A percentile compares a stretch with the other conserved stretches of the same genome.
phyloP scores from a whole-genome alignment of 2,113 vertebrate species.

The Microcebus jonahi region DNA sequence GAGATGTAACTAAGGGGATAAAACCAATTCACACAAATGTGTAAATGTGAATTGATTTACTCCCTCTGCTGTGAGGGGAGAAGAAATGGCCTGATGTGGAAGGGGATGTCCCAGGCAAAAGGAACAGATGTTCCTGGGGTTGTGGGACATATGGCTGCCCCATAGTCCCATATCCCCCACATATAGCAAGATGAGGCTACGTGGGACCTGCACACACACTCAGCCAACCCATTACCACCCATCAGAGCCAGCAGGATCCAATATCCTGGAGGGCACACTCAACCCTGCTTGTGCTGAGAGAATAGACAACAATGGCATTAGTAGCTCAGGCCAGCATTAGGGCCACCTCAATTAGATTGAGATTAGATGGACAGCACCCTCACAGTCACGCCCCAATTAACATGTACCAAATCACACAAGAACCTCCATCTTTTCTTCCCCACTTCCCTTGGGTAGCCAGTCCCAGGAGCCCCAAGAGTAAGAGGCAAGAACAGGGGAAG shows the following conservation, averaged over 20 bases:
- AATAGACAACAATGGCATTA: background rate
- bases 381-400: background rate
- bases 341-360: background rate
- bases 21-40: background rate
- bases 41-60: background rate
- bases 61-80: background rate
- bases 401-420: background rate
- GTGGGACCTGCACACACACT: background rate
- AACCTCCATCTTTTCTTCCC: background rate
- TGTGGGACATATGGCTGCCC: background rate
- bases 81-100: background rate
- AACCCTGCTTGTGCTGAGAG: background rate
- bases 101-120: background rate
- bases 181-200: background rate
- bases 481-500: background rate
- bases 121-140: background rate
- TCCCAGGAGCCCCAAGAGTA: background rate
- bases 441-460: background rate
- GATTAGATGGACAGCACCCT: background rate
- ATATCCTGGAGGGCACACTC: background rate
- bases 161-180: no score
- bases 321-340: background rate
- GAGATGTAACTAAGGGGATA: background rate
- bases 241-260: background rate
- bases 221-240: background rate